Evolutionary conservation across 2,888 invertebrate genomes (phyloP), one percentile per base, ranked within the genome.

Genomic region (Aelia acuminata): DNA sequence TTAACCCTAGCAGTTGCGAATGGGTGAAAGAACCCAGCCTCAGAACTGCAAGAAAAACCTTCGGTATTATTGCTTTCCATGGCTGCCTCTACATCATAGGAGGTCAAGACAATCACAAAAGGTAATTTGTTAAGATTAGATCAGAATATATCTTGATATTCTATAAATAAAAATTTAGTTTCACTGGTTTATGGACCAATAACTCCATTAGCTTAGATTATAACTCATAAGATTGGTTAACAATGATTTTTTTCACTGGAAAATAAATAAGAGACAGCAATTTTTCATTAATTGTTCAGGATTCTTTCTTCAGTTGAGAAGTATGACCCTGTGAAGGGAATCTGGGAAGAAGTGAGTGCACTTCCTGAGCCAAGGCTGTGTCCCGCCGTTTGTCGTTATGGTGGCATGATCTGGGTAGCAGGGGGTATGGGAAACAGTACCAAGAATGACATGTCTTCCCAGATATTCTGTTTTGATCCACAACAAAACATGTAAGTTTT

Each of bases 31-130:
- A 96, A 91, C 93, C 93, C 1, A 94, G 93, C 22, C 93, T 96
- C 90, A 93, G 94, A 31, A 93, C 93, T 43, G 93, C 94, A 0
- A 93, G 96, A 90, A 95, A 95, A 92, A 95, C 95, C 92, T 96
- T 96, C 91, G 95, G 95, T 0, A 92, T 95, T 10, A 94, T 95
- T n/a, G 94, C 94, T 3, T 94, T 94, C 90, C 93, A 94, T 43
- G 94, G 94, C 92, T 94, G 94, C n/a, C 92, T 96, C 90, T 96
- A 94, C 91, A 95, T 95, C 7, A 95, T 96, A 89, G 96, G 96
- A 0, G 96, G 96, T 13, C 95, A 95, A 92, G 95, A 94, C 91
- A 47, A 80, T 35, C 43, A 80, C 22, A 20, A 47, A n/a, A 80
- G 80, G 80, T 80, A 80, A 75, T 3, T 31, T 31, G 15, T 50